Evolutionary conservation across 1,140 invertebrate species (phyloP), one percentile per base, ranked within the genome.

Genomic region (Leptinotarsa lineolata): DNA sequence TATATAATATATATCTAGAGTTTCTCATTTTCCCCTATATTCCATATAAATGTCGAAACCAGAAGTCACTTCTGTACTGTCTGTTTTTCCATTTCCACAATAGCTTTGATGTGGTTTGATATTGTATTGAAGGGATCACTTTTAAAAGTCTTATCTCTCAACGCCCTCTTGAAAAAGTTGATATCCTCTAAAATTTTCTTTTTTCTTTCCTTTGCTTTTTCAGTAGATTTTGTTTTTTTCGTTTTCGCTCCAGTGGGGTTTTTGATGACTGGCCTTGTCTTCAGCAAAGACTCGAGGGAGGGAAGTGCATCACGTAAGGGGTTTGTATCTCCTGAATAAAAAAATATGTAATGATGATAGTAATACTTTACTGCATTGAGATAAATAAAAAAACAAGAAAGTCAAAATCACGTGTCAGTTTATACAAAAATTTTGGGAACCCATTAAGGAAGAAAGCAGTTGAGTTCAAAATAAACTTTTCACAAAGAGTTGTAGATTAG

Each of bases 281-380:
- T 80, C 13, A 80, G 68, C 16, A 82, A 74, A 61, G 75, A 77
- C 72, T 82, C 77, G 72, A 82, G 74, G 4, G 79, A 78, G 13
- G 82, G 82, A 58, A 83, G 76, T 16, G 80, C 80, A 79, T 83
- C 82, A 39, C 72, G 77, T 24, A 83, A 72, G 11, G 80, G 74
- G 65, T 81, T 82, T 30, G 75, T 77, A 76, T 82, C 87, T 69
- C 48, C 48, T 54, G 0, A 54, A 54, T n/a, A 13, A 0, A 0
- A 54, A n/a, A 54, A 5, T 54, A 54, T 54, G n/a, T 54, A 16
- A 54, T 1, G 2, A 54, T 39, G 2, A 39, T 39, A 39, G 30
- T 39, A 39, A 39, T 39, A 39, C 8, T 11, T 39, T 11, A 39
- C 30, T 39, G 30, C 2, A 0, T 39, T 11, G 30, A 39, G 2